Evolutionary conservation across 1,140 invertebrate species (phyloP), one percentile per base, ranked within the genome.

Genomic region (Rhyzopertha dominica): DNA sequence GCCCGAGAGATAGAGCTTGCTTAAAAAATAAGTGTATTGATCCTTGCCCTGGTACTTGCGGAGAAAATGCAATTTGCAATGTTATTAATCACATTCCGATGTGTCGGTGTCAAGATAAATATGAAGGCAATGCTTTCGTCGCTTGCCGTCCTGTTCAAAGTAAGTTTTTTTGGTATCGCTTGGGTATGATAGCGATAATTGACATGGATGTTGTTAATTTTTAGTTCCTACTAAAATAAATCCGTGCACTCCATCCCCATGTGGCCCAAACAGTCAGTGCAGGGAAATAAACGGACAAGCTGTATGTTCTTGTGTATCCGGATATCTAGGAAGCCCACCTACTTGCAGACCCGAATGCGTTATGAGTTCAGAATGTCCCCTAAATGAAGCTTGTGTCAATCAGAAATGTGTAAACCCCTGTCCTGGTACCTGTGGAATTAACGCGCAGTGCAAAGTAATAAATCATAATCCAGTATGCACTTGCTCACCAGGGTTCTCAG

Each of bases 351-450:
- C 78, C 5, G 77, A 80, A 69, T 80, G 77, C 56, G 64, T 72
- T n/a, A 75, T 73, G 50, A 80, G 79, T 46, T 73, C 72, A 25
- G 77, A 80, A 66, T 79, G 78, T 63, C 39, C 69, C 1, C 72
- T 69, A 38, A 58, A 75, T 50, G 59, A 74, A 55, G 78, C 78
- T 5, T 81, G 79, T 58, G 73, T 79, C 16, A 79, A 78, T 55
- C 74, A 74, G 49, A 81, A 79, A 66, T 84, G 81, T 61, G 62
- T 62, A 49, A 75, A 82, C 59, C 80, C 81, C 43, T 84, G 81
- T 61, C 63, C 70, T 17, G 75, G 72, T 13, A 71, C 76, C 13
- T 84, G 81, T 63, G 80, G 77, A 9, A 51, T 67, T 2, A 74
- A 75, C 60, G 77, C 81, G 8, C 62, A 76, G 52, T 85, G 82